These are phyloP conservation scores for Standfussiana lucernea DNA, from an alignment of 2,888 invertebrate species.

Conservation along the genomic window DNA sequence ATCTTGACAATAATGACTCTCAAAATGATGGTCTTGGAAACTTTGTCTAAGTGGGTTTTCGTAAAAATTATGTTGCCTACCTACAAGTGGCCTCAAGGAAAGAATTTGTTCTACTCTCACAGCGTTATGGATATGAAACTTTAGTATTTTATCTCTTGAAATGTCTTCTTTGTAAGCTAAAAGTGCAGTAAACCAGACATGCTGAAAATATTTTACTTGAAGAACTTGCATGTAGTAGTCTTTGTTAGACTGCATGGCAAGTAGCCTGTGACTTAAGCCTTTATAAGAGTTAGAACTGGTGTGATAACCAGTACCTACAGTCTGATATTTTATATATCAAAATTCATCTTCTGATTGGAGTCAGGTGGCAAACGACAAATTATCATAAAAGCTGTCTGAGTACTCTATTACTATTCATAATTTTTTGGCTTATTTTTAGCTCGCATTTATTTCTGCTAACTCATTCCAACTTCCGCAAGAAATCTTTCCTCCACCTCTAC, in stretches of 20 bases:
- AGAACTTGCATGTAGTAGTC: slow-evolving; percentile 4
- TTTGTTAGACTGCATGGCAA: slow-evolving; percentile 20
- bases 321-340: not conserved
- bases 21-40: not conserved
- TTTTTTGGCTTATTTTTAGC: too few species aligned
- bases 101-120: slow-evolving; percentile 21
- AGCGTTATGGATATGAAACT: slow-evolving; percentile 34
- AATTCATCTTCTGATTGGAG: not conserved
- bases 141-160: slow-evolving; percentile 40
- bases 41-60: not conserved
- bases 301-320: not conserved
- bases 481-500: not conserved
- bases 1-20: too few species aligned
- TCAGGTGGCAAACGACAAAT: not conserved
- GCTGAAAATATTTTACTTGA: slow-evolving; percentile 42
- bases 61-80: slow-evolving; percentile 1
- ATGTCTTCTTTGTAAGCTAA: slow-evolving; percentile 37
- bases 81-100: not conserved
- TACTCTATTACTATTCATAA: too few species aligned
- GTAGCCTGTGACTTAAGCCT: not conserved
- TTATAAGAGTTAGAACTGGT: not conserved
- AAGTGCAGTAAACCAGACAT: slow-evolving; percentile 43
- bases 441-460: too few species aligned
- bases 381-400: not conserved
- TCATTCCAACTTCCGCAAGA: not conserved